phyloP scores from a whole-genome alignment of 2,113 vertebrate genomes.

The Paratilapia polleni region DNA sequence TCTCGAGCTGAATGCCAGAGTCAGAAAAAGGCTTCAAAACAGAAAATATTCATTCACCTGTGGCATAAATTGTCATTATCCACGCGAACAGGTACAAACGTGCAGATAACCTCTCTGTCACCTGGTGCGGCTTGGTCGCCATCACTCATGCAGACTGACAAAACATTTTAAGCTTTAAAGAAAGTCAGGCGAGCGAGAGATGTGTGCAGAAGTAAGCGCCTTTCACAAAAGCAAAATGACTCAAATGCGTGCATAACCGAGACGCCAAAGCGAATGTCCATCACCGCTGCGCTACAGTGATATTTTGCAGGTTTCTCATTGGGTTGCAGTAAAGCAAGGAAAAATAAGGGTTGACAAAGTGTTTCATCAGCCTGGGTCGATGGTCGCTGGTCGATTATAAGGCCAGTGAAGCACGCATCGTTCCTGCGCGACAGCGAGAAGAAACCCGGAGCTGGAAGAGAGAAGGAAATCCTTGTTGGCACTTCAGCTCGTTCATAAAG shows the following conservation, averaged over 20 bases:
- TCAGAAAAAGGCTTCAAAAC: conserved; percentile 22
- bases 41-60: conserved; percentile 60
- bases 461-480: conserved; percentile 33
- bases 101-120: conserved; percentile 32
- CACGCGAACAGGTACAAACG: conserved; percentile 31
- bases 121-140: conserved; percentile 34
- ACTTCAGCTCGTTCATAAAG: conserved; percentile 33
- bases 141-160: conserved; percentile 36
- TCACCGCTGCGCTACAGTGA: conserved; percentile 2
- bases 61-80: conserved; percentile 43
- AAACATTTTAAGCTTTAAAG: conserved; percentile 3
- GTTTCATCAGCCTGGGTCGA: conserved; percentile 31
- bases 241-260: not conserved
- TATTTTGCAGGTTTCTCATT: conserved; percentile 9
- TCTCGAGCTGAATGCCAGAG: not conserved
- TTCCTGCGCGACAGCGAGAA: conserved; percentile 16
- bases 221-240: conserved; percentile 1
- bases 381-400: conserved; percentile 11
- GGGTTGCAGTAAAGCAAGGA: conserved; percentile 7
- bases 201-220: conserved; percentile 2
- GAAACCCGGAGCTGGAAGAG: not conserved
- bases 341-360: conserved; percentile 11
- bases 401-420: conserved; percentile 33
- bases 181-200: conserved; percentile 27
- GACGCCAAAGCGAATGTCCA: conserved; percentile 14